Conservation (phyloP, 2,797 vertebrate genomes). For the Kryptopterus vitreolus region DNA sequence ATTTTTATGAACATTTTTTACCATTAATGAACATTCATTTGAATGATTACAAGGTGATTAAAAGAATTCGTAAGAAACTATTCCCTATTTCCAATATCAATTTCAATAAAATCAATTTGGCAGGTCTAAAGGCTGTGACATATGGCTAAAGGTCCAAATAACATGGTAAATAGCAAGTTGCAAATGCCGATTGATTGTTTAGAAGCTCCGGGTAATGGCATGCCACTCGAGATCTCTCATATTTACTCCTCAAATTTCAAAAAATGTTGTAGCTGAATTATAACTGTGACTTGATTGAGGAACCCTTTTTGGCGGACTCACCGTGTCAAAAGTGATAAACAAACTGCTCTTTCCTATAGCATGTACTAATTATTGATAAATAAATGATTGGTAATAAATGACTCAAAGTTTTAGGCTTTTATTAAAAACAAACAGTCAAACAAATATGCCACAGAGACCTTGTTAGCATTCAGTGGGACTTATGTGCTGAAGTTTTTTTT, state of each 20-base stretch:
- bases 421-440: neutral
- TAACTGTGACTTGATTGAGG: slow-evolving; percentile 64
- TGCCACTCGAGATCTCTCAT: slow-evolving; percentile 75
- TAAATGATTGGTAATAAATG: neutral
- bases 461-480: slow-evolving; percentile 1
- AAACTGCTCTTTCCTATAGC: neutral
- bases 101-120: slow-evolving; percentile 25
- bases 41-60: neutral
- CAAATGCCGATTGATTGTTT: slow-evolving; percentile 87
- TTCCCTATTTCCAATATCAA: slow-evolving; percentile 1
- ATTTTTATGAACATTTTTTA: neutral
- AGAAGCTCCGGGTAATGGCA: slow-evolving; percentile 76
- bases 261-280: slow-evolving; percentile 73
- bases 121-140: slow-evolving; percentile 70
- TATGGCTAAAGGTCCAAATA: slow-evolving; percentile 78
- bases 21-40: neutral
- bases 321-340: slow-evolving; percentile 1
- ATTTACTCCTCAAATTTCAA: slow-evolving; percentile 83
- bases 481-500: slow-evolving; percentile 17
- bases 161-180: slow-evolving; percentile 83
- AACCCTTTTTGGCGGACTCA: slow-evolving; percentile 7
- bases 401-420: neutral
- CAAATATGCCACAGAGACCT: neutral
- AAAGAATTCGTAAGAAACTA: neutral
- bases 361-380: neutral